phyloP scores from a whole-genome alignment of 2,113 vertebrate genomes.

The Nothobranchius kuhntae region DNA sequence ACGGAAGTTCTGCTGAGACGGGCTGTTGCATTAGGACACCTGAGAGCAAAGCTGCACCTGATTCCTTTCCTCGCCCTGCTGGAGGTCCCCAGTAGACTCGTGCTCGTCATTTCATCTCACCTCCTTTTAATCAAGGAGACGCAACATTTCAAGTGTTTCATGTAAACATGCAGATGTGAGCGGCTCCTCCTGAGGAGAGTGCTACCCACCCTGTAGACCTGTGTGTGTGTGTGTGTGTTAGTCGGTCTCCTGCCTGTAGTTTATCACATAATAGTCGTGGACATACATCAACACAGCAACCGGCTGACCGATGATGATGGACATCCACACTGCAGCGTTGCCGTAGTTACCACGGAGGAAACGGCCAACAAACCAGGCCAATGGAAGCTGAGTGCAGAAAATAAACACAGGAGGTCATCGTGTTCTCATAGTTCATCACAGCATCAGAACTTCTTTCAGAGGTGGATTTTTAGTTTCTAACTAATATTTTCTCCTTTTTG shows the following conservation, averaged over 20 bases:
- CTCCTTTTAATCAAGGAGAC: not conserved
- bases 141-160: not conserved
- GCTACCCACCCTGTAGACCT: not conserved
- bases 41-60: slow-evolving; percentile 35
- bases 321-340: slow-evolving; percentile 91
- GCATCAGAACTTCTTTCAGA: too few species aligned
- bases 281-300: slow-evolving; percentile 93
- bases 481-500: too few species aligned
- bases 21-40: slow-evolving; percentile 12
- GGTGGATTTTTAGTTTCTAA: too few species aligned
- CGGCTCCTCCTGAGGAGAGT: not conserved
- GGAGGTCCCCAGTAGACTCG: not conserved
- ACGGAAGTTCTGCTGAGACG: too few species aligned
- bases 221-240: slow-evolving; percentile 12
- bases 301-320: slow-evolving; percentile 91
- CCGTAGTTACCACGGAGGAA: slow-evolving; percentile 89
- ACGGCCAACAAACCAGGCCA: slow-evolving; percentile 86
- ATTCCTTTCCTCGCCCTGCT: not conserved
- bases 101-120: too few species aligned
- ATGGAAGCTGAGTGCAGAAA: slow-evolving; percentile 79
- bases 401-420: slow-evolving; percentile 9
- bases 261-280: slow-evolving; percentile 91
- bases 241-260: slow-evolving; percentile 71
- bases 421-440: slow-evolving; percentile 8
- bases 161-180: slow-evolving; percentile 32